phyloP scores from a whole-genome alignment of 2,113 vertebrate species.

The Ceratotherium simum region DNA sequence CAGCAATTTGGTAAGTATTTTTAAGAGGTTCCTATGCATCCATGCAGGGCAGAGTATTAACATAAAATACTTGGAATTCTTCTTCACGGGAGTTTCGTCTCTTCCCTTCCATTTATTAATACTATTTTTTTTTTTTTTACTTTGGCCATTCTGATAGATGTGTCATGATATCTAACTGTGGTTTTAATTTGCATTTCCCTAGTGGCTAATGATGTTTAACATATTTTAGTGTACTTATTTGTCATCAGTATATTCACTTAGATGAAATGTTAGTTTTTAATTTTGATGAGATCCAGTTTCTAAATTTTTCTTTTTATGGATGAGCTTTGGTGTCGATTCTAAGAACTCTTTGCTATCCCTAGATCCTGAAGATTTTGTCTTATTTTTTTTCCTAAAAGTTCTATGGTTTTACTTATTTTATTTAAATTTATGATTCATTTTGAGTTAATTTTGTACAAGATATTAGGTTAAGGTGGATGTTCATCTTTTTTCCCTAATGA shows the following conservation, averaged over 20 bases:
- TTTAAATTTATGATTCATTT: not conserved
- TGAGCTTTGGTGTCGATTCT: not conserved
- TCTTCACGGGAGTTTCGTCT: not conserved
- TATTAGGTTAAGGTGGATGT: not conserved
- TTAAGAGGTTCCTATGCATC: not conserved
- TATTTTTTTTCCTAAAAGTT: not conserved
- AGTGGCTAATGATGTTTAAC: not conserved
- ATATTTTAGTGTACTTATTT: not conserved
- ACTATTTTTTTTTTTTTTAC: not conserved
- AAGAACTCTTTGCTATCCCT: not conserved
- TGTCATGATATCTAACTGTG: not conserved
- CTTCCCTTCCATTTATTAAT: not conserved
- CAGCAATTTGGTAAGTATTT: not conserved
- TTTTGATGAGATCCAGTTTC: not conserved
- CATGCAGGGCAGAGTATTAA: too few relatives aligned
- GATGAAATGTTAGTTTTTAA: not conserved
- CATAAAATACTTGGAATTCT: not conserved
- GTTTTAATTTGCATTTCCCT: not conserved
- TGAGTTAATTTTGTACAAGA: not conserved
- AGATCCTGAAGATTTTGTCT: not conserved
- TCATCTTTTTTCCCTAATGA: not conserved
- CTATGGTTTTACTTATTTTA: not conserved
- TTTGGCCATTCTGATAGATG: not conserved
- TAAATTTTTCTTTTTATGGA: not conserved
- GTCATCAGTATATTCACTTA: not conserved